Percentiles rank a stretch among this genome's conserved stretches.
Evolutionary conservation across 2,888 invertebrate genomes (phyloP).

Genomic region (Caenorhabditis japonica): DNA sequence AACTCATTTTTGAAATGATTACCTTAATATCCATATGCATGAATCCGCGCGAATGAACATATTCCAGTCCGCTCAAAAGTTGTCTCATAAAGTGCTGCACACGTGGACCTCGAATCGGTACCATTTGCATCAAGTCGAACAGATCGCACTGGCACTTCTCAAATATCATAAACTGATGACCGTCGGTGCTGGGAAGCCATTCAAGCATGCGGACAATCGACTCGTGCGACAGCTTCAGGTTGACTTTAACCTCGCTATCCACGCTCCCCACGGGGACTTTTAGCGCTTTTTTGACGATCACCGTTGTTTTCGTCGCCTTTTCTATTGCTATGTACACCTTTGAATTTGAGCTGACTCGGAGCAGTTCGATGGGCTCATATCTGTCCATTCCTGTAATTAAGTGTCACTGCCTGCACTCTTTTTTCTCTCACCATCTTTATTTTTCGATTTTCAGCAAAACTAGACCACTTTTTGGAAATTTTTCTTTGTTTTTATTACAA

Average conservation of each 20-base stretch:
- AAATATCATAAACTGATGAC: too few relatives aligned
- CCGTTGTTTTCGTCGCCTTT: neutral
- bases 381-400: too few relatives aligned
- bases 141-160: neutral
- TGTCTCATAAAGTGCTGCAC: conserved; percentile 33
- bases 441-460: too few relatives aligned
- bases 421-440: too few relatives aligned
- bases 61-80: conserved; percentile 60
- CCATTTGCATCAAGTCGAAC: neutral
- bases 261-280: neutral
- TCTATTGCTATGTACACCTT: neutral
- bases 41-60: conserved; percentile 64
- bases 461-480: too few relatives aligned
- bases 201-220: neutral
- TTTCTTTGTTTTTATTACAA: too few relatives aligned
- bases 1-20: too few relatives aligned
- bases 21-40: conserved; percentile 74
- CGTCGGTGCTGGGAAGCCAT: neutral
- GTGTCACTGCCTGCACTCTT: too few relatives aligned
- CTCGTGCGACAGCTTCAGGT: neutral
- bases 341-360: neutral
- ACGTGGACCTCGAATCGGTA: neutral
- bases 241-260: too few relatives aligned
- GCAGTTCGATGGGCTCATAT: neutral
- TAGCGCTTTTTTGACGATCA: neutral